Evolutionary conservation across 2,797 vertebrate genomes (phyloP).

Genomic region (Brotula barbata): DNA sequence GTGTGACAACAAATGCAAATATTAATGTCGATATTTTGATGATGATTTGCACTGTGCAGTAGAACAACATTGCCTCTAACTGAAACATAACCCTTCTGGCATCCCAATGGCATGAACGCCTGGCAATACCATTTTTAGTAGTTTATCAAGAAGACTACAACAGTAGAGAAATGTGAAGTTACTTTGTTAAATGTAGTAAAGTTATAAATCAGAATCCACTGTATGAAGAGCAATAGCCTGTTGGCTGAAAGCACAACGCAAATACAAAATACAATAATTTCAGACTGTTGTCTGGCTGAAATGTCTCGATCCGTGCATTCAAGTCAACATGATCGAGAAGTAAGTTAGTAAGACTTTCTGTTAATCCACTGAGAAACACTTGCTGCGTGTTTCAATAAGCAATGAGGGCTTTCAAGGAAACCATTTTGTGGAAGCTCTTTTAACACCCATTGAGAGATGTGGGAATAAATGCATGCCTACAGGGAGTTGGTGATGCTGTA

Average conservation of each 20-base stretch:
- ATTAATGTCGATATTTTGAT: conserved; percentile 5
- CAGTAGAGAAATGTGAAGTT: conserved; percentile 34
- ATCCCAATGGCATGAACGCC: conserved; percentile 37
- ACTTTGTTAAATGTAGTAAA: conserved; percentile 22
- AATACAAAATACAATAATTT: conserved; percentile 22
- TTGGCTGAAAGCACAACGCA: conserved; percentile 17
- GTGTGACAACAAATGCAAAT: conserved; percentile 21
- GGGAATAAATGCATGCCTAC: conserved; percentile 28
- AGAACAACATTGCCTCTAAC: conserved; percentile 19
- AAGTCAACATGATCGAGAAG: conserved; percentile 20
- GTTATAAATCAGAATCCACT: conserved; percentile 47
- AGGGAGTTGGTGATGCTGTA: neutral
- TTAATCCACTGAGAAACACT: conserved; percentile 31
- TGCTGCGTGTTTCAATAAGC: conserved; percentile 30
- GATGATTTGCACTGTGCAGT: conserved; percentile 2
- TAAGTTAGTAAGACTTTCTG: conserved; percentile 17
- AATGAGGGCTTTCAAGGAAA: conserved; percentile 26
- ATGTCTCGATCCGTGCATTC: conserved; percentile 18
- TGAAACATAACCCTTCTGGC: conserved; percentile 21
- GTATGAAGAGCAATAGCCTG: neutral
- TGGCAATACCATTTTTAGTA: conserved; percentile 55
- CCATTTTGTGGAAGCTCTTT: conserved; percentile 20
- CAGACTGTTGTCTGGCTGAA: neutral
- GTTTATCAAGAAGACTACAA: conserved; percentile 50
- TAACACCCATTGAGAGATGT: conserved; percentile 7